Evolutionary conservation across 2,113 vertebrate species (phyloP).

Genomic region (Desmodus rotundus): DNA sequence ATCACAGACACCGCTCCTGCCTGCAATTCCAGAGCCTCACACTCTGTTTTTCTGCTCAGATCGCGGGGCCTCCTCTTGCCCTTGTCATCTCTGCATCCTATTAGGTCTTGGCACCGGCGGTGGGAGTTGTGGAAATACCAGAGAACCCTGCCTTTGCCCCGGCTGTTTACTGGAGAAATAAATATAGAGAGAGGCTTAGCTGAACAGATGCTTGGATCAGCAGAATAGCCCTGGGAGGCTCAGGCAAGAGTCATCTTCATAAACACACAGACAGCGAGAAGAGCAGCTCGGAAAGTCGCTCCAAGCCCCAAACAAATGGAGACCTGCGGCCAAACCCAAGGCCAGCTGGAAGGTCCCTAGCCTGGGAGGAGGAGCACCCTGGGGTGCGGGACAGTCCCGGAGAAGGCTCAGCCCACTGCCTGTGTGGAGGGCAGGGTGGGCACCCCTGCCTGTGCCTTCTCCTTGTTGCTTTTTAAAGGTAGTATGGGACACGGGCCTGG

Average conservation of each 20-base stretch:
- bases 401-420: neutral
- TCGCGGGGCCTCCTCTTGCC: neutral
- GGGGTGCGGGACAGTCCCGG: neutral
- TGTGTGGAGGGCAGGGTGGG: fast-evolving
- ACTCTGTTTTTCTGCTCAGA: neutral
- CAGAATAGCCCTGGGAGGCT: neutral
- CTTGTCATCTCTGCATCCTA: neutral
- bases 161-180: conserved; percentile 19
- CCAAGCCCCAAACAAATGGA: neutral
- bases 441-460: neutral
- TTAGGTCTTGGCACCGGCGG: conserved; percentile 1
- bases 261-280: conserved; percentile 6
- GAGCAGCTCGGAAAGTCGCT: neutral
- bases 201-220: neutral
- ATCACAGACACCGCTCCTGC: neutral
- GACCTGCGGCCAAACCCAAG: neutral
- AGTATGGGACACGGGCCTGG: neutral
- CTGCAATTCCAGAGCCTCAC: neutral
- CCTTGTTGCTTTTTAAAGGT: neutral
- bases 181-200: neutral
- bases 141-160: conserved; percentile 30
- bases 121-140: neutral
- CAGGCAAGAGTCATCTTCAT: neutral
- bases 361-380: neutral
- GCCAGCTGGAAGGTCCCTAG: neutral